Base-by-base conservation (phyloP, 2,113 vertebrate genomes). In the Atractosteus spatula region DNA sequence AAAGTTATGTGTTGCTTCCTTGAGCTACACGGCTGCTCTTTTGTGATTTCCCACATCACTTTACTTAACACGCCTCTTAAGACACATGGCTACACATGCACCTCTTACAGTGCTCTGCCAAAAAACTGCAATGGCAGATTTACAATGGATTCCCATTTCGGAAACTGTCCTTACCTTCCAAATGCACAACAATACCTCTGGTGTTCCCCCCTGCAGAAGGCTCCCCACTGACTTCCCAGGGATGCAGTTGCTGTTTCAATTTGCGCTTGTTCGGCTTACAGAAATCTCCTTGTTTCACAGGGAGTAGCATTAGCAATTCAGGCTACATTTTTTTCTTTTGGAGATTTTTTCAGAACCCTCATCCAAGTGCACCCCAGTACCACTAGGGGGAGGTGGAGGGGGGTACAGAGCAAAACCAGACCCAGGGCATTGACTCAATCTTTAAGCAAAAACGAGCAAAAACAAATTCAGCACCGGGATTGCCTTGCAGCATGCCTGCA, bases 221-320 rank as follows among this genome's bases (percentile, higher is more conserved):
- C 2, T 14, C 57, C 57, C 12, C 57, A 6, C n/a, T 2, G n/a
- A 13, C 47, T 51, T 51, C 47, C 5, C 47, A 51, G 47, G 47
- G 47, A 10, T 51, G 47, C 47, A 5, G 47, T 51, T 10, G 47
- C 47, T 2, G 47, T 10, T 51, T 51, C 47, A 51, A 51, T 51
- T 51, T 51, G 10, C 47, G 1, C 47, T 59, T 59, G n/a, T 59
- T 16, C 57, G 14, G 57, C 57, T n/a, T 68, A 78, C 67, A 75
- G 79, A 72, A 45, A 0, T 68, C 74, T 56, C 76, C 76, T 78
- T 73, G 68, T 77, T 75, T 65, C 69, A 71, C 11, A 8, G 3
- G 0, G 66, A 74, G 71, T 41, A 56, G 57, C 5, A n/a, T n/a
- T 59, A 7, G 47, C 47, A 1, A 51, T 11, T 16, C 4, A 59